Percentiles rank a stretch among this genome's conserved stretches.
Evolutionary conservation across 2,113 vertebrate species (phyloP).

Genomic region (Prolemur simus): DNA sequence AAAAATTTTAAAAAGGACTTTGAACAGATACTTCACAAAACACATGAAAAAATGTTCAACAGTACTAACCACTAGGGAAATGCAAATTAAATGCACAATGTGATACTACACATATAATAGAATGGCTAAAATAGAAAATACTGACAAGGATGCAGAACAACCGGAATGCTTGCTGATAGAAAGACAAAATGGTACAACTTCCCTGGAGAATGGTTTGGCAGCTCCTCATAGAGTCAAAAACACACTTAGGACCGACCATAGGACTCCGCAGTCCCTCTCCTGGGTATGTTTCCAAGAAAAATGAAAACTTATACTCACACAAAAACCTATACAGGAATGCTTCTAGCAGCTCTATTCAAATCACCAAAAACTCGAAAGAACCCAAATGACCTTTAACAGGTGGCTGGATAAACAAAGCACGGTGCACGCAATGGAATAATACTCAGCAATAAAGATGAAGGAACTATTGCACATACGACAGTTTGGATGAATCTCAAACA

Average conservation of each 20-base stretch:
- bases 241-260: too few relatives aligned
- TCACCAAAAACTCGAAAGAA: not conserved
- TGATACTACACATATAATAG: too few relatives aligned
- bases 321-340: not conserved
- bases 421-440: rapidly evolving
- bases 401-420: not conserved
- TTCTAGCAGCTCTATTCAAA: not conserved
- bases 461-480: too few relatives aligned
- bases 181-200: not conserved
- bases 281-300: not conserved
- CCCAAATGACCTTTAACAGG: not conserved
- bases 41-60: not conserved
- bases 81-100: not conserved
- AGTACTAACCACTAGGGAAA: not conserved
- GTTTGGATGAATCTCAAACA: not conserved
- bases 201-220: not conserved
- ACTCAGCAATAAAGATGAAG: not conserved
- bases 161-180: not conserved
- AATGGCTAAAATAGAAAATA: not conserved
- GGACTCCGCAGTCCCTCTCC: not conserved
- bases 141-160: not conserved
- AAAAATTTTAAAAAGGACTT: not conserved
- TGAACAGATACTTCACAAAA: not conserved
- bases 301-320: not conserved
- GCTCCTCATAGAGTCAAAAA: not conserved